Percentiles rank a stretch among this genome's conserved stretches.
phyloP scores from a whole-genome alignment of 92 coral and sea anemone genomes.

The Paramuricea clavata region DNA sequence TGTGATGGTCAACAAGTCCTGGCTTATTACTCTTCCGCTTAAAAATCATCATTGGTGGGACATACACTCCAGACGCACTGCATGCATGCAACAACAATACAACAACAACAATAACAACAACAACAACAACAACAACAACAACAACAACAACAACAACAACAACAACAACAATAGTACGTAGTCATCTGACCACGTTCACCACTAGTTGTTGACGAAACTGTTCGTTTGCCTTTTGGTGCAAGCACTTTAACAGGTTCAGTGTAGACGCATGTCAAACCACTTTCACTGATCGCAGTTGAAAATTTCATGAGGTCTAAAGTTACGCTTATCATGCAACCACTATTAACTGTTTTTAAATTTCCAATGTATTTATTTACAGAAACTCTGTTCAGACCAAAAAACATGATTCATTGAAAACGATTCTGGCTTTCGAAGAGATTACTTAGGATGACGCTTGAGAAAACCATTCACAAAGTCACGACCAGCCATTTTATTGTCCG shows the following conservation, averaged over 20 bases:
- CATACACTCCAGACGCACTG: background rate
- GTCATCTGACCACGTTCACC: background rate
- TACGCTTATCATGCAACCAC: background rate
- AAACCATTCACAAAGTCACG: slow-evolving; percentile 31
- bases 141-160: too few relatives aligned
- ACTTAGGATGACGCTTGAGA: slow-evolving; percentile 29
- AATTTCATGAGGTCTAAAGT: slow-evolving; percentile 20
- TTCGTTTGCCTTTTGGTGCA: background rate
- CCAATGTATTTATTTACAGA: background rate
- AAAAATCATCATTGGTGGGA: background rate
- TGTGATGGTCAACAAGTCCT: background rate
- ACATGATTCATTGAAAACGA: slow-evolving; percentile 4
- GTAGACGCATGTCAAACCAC: slow-evolving; percentile 32
- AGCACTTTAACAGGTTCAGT: slow-evolving; percentile 1
- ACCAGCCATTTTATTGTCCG: slow-evolving; percentile 17
- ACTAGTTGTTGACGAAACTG: background rate
- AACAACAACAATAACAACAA: too few relatives aligned
- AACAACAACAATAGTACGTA: too few relatives aligned
- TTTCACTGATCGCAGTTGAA: slow-evolving; percentile 45
- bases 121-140: too few relatives aligned
- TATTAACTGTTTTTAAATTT: background rate
- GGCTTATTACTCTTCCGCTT: background rate
- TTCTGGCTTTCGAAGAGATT: slow-evolving; percentile 28
- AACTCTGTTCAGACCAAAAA: background rate
- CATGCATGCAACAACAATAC: background rate